Evolutionary conservation across 2,888 invertebrate genomes (phyloP), one percentile per base, ranked within the genome.

Genomic region (Drosophila histrio): DNA sequence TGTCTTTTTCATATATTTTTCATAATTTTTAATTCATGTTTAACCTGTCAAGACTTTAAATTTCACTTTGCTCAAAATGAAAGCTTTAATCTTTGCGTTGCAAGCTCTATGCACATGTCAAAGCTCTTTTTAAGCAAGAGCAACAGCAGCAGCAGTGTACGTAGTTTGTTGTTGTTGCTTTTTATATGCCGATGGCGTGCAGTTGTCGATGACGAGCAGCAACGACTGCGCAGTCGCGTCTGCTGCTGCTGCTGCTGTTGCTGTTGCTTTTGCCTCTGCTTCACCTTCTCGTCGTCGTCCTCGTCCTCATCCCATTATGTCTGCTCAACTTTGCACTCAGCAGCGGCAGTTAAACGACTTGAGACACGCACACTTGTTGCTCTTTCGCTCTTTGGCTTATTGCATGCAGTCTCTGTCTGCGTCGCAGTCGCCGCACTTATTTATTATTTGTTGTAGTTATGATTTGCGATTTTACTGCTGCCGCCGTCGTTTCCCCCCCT

Each of bases 391-490:
- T 78, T 77, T 85, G 85, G 56, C 72, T 59, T 41, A 49, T 66
- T 60, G 79, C 64, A 69, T 67, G 47, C 52, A 36, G 13, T 50
- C 36, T 21, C n/a, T 4, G 44, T 17, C 26, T 39, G 30, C 38
- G 44, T 43, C 41, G 56, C 61, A 57, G 65, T 72, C 43, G 61
- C 61, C 73, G 84, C 80, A 74, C 75, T 84, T 88, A 81, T 87
- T 83, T 88, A 87, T 87, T 87, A 69, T 88, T 88, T 83, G 89
- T 83, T 88, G 89, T 84, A 85, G 81, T 83, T 87, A 88, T 88
- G 87, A 88, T 83, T 88, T 88, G 86, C 88, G 77, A 82, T 88
- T 88, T 80, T 86, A 50, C 32, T 67, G 58, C 68, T 46, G 61
- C 57, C 49, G 36, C 43, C 26, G n/a, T 9, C 46, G 28, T 46